Evolutionary conservation across 2,797 vertebrate genomes (phyloP).

Genomic region (Picus viridis): DNA sequence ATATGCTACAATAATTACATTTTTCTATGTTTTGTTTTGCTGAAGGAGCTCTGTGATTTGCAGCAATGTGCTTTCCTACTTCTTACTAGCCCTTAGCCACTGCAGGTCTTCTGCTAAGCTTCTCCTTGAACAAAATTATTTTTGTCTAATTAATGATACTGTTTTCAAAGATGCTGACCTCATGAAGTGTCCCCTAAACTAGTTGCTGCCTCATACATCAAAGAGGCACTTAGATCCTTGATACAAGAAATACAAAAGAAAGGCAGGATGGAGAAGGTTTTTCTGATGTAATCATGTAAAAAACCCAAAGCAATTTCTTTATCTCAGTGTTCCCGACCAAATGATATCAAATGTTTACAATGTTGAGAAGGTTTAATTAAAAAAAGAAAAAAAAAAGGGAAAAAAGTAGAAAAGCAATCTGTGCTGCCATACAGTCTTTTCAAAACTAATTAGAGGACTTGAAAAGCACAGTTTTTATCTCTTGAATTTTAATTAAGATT

Average conservation of each 20-base stretch:
- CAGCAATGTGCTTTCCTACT: neutral
- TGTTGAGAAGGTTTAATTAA: neutral
- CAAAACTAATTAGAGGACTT: neutral
- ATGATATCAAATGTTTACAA: neutral
- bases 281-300: neutral
- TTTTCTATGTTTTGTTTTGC: neutral
- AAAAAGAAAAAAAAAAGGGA: accelerated
- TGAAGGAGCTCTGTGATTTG: neutral
- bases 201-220: neutral
- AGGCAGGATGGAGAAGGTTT: neutral
- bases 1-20: neutral
- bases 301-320: neutral
- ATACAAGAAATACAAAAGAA: neutral
- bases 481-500: neutral
- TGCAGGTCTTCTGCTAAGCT: neutral
- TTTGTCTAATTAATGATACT: neutral
- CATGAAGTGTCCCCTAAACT: neutral
- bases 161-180: neutral
- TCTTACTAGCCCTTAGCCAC: neutral
- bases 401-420: accelerated
- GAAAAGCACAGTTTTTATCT: neutral
- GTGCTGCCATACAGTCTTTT: neutral
- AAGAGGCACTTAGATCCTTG: neutral
- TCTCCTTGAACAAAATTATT: neutral
- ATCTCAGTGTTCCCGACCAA: neutral